Conservation (phyloP, 2,888 invertebrate genomes). For the Hypomecis atomaria region DNA sequence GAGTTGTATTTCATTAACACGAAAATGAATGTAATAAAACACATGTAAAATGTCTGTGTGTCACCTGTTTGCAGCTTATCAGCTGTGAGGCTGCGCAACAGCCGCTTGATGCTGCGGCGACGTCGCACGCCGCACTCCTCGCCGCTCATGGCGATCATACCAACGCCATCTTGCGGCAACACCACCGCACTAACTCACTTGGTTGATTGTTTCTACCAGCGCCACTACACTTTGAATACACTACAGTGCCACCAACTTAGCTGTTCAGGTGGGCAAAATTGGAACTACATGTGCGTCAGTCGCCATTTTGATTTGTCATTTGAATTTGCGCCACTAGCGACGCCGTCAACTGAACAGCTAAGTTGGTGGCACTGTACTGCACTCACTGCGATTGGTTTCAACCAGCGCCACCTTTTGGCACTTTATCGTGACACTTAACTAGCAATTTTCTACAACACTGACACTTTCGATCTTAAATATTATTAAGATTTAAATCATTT, state of each 20-base stretch:
- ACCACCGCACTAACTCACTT: constrained; percentile 1
- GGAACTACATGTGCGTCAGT: too few relatives aligned
- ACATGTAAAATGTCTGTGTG: neutral
- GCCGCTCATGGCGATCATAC: constrained; percentile 59
- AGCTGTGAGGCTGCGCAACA: constrained; percentile 78
- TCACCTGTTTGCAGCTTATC: constrained; percentile 77
- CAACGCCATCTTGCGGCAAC: constrained; percentile 9
- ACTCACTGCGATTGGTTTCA: neutral
- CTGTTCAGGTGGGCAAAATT: too few relatives aligned
- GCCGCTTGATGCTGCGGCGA: constrained; percentile 79
- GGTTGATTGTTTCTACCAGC: neutral
- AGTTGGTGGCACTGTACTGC: too few relatives aligned
- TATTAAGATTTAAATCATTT: too few relatives aligned
- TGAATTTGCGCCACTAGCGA: too few relatives aligned
- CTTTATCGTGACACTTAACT: neutral
- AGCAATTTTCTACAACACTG: too few relatives aligned
- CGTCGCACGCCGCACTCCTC: constrained; percentile 76
- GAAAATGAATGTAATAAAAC: too few relatives aligned
- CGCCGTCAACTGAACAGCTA: too few relatives aligned
- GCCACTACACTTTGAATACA: neutral
- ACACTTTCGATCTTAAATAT: too few relatives aligned
- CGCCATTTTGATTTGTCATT: too few relatives aligned
- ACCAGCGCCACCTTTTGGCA: neutral
- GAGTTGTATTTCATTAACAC: too few relatives aligned
- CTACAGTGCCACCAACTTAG: neutral